Evolutionary conservation across 2,797 vertebrate genomes (phyloP).

Genomic region (Gorsachius magnificus): DNA sequence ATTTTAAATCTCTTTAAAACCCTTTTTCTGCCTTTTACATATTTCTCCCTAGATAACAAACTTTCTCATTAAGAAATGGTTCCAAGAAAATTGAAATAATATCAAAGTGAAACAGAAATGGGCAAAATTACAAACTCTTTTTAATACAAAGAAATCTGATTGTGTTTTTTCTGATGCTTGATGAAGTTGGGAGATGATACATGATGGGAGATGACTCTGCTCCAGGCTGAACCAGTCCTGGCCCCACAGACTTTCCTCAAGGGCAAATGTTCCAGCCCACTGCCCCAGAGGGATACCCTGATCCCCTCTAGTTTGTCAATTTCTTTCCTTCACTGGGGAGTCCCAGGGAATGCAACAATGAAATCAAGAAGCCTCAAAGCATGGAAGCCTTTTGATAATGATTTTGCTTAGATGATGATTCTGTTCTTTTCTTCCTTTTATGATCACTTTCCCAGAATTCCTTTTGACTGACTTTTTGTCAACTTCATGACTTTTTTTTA

Average conservation of each 20-base stretch:
- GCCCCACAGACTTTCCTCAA: not conserved
- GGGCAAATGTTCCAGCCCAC: rapidly evolving
- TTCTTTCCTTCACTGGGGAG: not conserved
- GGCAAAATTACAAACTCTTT: not conserved
- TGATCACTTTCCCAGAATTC: not conserved
- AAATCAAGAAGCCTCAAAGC: not conserved
- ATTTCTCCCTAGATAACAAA: not conserved
- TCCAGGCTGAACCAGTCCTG: not conserved
- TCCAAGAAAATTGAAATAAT: not conserved
- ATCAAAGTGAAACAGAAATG: not conserved
- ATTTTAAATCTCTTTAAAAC: not conserved
- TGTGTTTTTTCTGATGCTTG: not conserved
- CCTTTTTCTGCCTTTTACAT: not conserved
- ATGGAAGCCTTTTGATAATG: not conserved
- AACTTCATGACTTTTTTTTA: not conserved
- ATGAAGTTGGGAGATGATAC: not conserved
- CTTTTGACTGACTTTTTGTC: not conserved
- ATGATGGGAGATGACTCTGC: too few relatives aligned
- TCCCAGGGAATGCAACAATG: not conserved
- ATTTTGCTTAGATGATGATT: not conserved
- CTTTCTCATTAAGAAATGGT: not conserved
- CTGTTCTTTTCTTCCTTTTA: not conserved
- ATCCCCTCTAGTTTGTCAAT: not conserved
- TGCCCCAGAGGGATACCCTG: rapidly evolving
- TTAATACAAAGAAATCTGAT: not conserved